Evolutionary conservation across 2,888 invertebrate genomes (phyloP).

Genomic region (Brachyopa scutellaris): DNA sequence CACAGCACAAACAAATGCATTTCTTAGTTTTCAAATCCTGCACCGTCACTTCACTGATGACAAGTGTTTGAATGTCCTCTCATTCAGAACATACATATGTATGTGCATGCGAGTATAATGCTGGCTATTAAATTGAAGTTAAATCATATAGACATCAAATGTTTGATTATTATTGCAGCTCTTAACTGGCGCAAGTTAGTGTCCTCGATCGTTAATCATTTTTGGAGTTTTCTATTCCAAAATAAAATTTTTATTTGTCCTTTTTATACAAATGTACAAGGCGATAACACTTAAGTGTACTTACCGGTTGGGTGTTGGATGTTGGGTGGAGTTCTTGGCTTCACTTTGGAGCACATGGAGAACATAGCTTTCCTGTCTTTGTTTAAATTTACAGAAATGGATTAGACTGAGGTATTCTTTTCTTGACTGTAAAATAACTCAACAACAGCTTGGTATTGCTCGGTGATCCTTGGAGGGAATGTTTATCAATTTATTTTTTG

Average conservation of each 20-base stretch:
- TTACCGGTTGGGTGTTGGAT: conserved; percentile 79
- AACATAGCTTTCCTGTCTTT: conserved; percentile 76
- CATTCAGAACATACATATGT: too few relatives aligned
- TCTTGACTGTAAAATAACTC: neutral
- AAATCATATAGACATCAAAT: too few relatives aligned
- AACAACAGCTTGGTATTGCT: conserved; percentile 49
- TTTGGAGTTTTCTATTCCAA: conserved; percentile 15
- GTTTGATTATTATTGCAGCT: too few relatives aligned
- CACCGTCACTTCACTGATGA: too few relatives aligned
- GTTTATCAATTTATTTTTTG: conserved; percentile 24
- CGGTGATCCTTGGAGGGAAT: conserved; percentile 36
- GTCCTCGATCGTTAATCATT: too few relatives aligned
- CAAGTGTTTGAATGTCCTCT: too few relatives aligned
- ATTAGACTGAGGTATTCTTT: neutral
- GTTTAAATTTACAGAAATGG: conserved; percentile 12
- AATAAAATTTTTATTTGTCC: conserved; percentile 39
- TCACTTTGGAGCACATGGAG: conserved; percentile 82
- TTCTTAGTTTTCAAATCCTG: too few relatives aligned
- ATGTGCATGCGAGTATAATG: too few relatives aligned
- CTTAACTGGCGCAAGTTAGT: too few relatives aligned
- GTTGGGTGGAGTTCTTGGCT: conserved; percentile 78
- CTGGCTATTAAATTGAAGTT: too few relatives aligned
- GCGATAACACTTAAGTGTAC: conserved; percentile 69
- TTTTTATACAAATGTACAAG: conserved; percentile 43
- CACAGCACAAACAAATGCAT: neutral